These are phyloP conservation scores for Cephus nigrinus DNA, from an alignment of 2,888 invertebrate genomes.

Conservation along the genomic window DNA sequence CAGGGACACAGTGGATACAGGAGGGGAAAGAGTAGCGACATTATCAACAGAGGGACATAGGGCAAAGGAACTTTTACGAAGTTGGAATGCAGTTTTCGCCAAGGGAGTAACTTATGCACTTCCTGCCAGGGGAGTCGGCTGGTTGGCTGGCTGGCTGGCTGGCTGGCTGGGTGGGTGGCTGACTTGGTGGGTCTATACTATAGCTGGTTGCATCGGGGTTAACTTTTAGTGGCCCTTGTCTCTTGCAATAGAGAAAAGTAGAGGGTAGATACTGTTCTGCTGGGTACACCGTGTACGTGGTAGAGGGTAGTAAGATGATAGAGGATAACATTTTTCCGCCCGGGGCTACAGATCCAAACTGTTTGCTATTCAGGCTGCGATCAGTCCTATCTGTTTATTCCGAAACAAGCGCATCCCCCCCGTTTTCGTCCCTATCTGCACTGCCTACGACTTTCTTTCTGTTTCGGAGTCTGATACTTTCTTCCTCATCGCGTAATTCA, in stretches of 20 bases:
- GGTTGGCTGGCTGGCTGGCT: not conserved
- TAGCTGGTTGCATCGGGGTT: constrained; percentile 5
- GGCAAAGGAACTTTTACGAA: constrained; percentile 14
- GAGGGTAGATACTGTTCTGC: constrained; percentile 27
- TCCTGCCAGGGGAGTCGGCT: not conserved
- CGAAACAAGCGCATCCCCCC: constrained; percentile 55
- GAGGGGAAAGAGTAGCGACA: not conserved
- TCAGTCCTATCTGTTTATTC: constrained; percentile 62
- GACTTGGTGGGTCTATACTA: not conserved
- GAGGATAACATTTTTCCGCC: constrained; percentile 46
- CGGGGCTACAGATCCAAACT: constrained; percentile 34
- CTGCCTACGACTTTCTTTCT: constrained; percentile 42
- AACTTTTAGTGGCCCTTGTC: constrained; percentile 36
- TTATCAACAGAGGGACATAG: not conserved
- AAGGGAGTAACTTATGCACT: constrained; percentile 12
- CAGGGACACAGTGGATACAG: not conserved
- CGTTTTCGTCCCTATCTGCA: constrained; percentile 2
- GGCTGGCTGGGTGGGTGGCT: not conserved
- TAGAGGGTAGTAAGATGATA: constrained; percentile 14
- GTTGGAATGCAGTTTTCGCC: constrained; percentile 46
- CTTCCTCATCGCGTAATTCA: not conserved
- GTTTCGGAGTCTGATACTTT: not conserved
- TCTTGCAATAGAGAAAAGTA: constrained; percentile 44
- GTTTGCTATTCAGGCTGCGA: constrained; percentile 59
- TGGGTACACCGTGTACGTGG: not conserved